Evolutionary conservation across 2,888 invertebrate genomes (phyloP), one percentile per base, ranked within the genome.

Genomic region (Andrena trimmerana): DNA sequence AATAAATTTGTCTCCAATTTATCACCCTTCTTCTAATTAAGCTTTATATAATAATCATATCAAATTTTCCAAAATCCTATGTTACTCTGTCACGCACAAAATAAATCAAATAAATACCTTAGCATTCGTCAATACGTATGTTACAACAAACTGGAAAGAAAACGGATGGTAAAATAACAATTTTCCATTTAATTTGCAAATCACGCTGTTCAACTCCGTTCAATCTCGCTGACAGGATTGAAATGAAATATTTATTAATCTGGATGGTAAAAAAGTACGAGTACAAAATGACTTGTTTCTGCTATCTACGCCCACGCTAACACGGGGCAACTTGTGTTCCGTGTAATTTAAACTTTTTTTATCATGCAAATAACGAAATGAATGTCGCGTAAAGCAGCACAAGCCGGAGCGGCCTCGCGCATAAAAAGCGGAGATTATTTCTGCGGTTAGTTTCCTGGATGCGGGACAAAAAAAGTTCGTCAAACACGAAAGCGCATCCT

Each of bases 401-500:
- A 27, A 62, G 48, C 42, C 57, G 27, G 74, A 6, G 33, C 52
- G 54, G 70, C 16, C 60, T 27, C 62, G 78, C 66, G 83, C 77
- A 80, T 82, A 82, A 84, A 84, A 86, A 80, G 27, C 52, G 13
- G 63, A 72, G 81, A 75, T 86, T 84, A 79, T 81, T 81, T 77
- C 50, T 72, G 48, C 29, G 36, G 50, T 27, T 68, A 59, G 60
- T 75, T 67, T 67, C 60, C 29, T 33, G 29, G 60, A n/a, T 16
- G 24, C 20, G 27, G 63, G 33, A 70, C 68, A 76, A 81, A 81
- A 42, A 77, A 81, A 52, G 73, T 78, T 86, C 75, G 52, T 82
- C 78, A 80, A 86, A 86, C 62, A 74, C 59, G 68, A 63, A 86
- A 76, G 65, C 70, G 36, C 74, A 73, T 29, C 20, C 42, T 29